Evolutionary conservation across 2,113 vertebrate species (phyloP), one percentile per base, ranked within the genome.

Genomic region (Nothoprocta perdicaria): DNA sequence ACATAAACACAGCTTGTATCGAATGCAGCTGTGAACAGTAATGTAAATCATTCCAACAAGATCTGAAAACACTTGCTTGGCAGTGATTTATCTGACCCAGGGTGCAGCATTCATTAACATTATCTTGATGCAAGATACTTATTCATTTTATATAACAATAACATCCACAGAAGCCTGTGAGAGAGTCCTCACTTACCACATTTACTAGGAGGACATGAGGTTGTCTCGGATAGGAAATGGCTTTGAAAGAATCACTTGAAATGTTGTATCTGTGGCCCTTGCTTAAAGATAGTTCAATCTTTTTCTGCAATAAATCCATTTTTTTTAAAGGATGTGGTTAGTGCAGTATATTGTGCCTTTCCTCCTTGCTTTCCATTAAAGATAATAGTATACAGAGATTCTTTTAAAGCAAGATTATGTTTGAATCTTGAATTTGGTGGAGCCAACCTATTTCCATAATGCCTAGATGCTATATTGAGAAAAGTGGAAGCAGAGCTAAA

Each of bases 371-470:
- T 68, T 81, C 1, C 41, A 24, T 50, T 72, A 41, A 72, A 19
- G 9, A 10, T 46, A 74, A 58, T 16, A 17, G 40, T 65, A 38
- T 0, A 0, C 29, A 57, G 48, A 31, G 7, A 17, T 14, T 65
- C 71, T 52, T 81, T 29, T 33, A 29, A 74, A 69, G 26, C 31
- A 67, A 63, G 14, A 29, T 10, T 27, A 29, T 4, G 12, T 84
- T 46, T 67, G 57, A n/a, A 41, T 74, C 12, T 46, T 55, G 4
- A 29, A 24, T 60, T 26, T 12, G 15, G 8, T 40, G 58, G 26
- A 76, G 35, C 45, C 29, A 58, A 75, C n/a, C 7, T 55, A 35
- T 91, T 92, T 75, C 55, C 50, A 88, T 89, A 41, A 41, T 90
- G 88, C 19, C 63, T 86, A 55, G 77, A 35, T 75, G 79, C 55